Evolutionary conservation across 2,888 invertebrate genomes (phyloP).

Genomic region (Ceriagrion tenellum): DNA sequence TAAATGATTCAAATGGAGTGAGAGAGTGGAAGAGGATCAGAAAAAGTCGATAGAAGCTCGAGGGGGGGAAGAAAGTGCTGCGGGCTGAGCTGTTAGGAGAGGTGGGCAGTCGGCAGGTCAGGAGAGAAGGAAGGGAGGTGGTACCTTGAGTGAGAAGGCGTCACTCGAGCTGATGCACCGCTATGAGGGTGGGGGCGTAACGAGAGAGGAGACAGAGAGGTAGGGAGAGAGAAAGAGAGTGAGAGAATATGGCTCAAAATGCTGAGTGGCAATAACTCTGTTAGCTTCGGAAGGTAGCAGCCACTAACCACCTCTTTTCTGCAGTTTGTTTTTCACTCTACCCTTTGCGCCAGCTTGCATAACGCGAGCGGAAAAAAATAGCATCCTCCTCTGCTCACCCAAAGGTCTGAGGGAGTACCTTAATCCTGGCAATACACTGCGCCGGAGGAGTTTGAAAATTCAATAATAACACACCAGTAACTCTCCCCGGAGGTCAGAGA

Average conservation of each 20-base stretch:
- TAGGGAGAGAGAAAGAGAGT: background rate
- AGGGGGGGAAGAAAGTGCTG: no score
- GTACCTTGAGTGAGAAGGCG: no score
- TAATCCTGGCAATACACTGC: background rate
- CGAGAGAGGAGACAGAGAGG: background rate
- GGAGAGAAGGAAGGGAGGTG: no score
- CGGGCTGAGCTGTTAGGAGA: no score
- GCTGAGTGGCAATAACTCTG: slow-evolving; percentile 29
- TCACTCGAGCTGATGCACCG: no score
- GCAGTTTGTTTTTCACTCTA: background rate
- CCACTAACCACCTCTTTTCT: background rate
- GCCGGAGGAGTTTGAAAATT: background rate
- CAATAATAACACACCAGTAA: slow-evolving; percentile 9
- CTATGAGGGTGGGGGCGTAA: no score
- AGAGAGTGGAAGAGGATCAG: no score
- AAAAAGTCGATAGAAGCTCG: no score
- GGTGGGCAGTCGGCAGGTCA: no score
- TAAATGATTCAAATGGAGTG: no score
- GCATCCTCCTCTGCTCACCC: background rate
- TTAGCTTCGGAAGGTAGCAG: background rate
- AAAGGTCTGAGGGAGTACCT: background rate
- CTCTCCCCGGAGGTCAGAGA: background rate
- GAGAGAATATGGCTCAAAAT: background rate
- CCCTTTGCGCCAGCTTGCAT: slow-evolving; percentile 34
- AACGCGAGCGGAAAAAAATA: background rate